phyloP scores from a whole-genome alignment of 2,888 invertebrate genomes.

The Priocnemis perturbator region DNA sequence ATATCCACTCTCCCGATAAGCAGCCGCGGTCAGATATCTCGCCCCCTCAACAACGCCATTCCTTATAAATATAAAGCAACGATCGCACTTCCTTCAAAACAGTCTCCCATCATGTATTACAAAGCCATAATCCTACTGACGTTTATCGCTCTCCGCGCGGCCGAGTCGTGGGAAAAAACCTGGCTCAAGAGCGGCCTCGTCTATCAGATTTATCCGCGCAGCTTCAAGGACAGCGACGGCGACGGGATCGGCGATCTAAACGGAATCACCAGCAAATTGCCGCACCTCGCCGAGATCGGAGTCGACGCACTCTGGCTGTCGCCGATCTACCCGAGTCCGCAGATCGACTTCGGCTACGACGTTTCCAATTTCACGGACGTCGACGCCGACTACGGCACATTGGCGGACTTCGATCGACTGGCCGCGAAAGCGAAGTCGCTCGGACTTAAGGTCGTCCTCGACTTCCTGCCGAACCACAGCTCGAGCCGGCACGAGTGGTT shows the following conservation, averaged over 20 bases:
- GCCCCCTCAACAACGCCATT: too few species aligned
- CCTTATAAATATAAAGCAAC: too few species aligned
- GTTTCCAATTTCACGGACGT: slow-evolving; percentile 79
- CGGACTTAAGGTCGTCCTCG: slow-evolving; percentile 73
- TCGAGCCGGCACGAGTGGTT: slow-evolving; percentile 91
- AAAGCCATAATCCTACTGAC: too few species aligned
- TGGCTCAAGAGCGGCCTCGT: slow-evolving; percentile 91
- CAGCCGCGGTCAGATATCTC: too few species aligned
- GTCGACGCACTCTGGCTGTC: slow-evolving; percentile 83
- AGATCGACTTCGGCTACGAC: slow-evolving; percentile 83
- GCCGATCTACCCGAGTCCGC: slow-evolving; percentile 83
- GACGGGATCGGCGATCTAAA: slow-evolving; percentile 68
- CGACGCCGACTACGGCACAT: slow-evolving; percentile 78
- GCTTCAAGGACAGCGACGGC: slow-evolving; percentile 88
- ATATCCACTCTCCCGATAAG: too few species aligned
- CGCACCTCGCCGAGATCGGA: slow-evolving; percentile 79
- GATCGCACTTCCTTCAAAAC: too few species aligned
- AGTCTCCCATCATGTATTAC: too few species aligned
- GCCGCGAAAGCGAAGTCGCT: slow-evolving; percentile 71
- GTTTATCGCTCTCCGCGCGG: too few species aligned
- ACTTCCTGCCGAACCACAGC: slow-evolving; percentile 80
- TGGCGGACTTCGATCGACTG: slow-evolving; percentile 78
- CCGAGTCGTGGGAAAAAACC: slow-evolving; percentile 69
- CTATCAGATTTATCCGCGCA: slow-evolving; percentile 92
- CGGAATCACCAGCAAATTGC: slow-evolving; percentile 73